Evolutionary conservation across 1,140 invertebrate genomes (phyloP).

Genomic region (Amyelois transitella): DNA sequence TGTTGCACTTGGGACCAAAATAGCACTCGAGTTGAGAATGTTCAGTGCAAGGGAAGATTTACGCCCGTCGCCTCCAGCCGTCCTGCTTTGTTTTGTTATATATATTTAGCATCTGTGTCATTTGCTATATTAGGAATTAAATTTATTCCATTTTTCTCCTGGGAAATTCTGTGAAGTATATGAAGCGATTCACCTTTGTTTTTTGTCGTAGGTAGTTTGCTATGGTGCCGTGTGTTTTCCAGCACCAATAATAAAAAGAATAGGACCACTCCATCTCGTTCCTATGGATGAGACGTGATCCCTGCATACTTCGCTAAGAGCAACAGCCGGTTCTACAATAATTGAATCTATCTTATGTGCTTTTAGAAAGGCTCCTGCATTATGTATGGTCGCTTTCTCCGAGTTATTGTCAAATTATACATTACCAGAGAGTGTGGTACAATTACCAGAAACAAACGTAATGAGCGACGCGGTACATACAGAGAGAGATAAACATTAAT

Average conservation of each 20-base stretch:
- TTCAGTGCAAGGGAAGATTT: background rate
- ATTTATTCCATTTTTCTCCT: background rate
- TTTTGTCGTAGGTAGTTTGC: too few relatives aligned
- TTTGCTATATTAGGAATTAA: background rate
- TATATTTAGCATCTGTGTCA: background rate
- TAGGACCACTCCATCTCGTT: too few relatives aligned
- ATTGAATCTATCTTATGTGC: background rate
- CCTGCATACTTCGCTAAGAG: too few relatives aligned
- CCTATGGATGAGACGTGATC: too few relatives aligned
- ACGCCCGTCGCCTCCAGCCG: background rate
- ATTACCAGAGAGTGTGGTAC: background rate
- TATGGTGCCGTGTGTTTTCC: too few relatives aligned
- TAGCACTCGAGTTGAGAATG: background rate
- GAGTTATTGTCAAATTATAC: background rate
- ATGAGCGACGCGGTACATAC: background rate
- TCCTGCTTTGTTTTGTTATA: background rate
- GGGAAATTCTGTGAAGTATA: too few relatives aligned
- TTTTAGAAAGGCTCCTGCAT: background rate
- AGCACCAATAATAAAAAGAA: too few relatives aligned
- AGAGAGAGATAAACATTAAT: background rate
- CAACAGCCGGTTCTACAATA: too few relatives aligned
- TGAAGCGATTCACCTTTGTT: too few relatives aligned
- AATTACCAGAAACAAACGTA: background rate
- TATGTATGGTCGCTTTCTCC: background rate
- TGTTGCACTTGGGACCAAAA: background rate